A percentile compares a stretch with the other conserved stretches of the same genome.
These are phyloP conservation scores for Hymenopus coronatus DNA, from an alignment of 2,888 invertebrate species.

Conservation along the genomic window DNA sequence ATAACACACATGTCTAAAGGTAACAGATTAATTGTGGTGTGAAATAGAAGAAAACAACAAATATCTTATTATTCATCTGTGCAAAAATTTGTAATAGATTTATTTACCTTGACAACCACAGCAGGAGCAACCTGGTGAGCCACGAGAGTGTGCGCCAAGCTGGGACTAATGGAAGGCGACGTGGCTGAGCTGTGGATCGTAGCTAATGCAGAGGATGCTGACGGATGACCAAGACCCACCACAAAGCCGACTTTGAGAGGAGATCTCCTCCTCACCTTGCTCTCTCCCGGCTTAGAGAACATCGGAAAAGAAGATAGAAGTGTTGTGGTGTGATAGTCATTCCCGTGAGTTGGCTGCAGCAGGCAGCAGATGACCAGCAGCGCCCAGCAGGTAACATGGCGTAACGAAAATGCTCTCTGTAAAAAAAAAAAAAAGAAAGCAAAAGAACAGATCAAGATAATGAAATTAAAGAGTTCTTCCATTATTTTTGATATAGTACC, in stretches of 20 bases:
- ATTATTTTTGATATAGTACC: too few relatives aligned
- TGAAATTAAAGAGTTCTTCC: too few relatives aligned
- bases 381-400: neutral
- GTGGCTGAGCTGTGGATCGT: neutral
- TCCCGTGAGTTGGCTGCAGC: neutral
- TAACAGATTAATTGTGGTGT: too few relatives aligned
- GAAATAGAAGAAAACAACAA: too few relatives aligned
- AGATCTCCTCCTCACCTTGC: neutral
- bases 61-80: too few relatives aligned
- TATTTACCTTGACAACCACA: neutral
- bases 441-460: too few relatives aligned
- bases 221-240: neutral
- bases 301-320: neutral
- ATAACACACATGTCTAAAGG: too few relatives aligned
- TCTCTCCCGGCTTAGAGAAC: neutral
- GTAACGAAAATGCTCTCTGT: neutral
- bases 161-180: neutral
- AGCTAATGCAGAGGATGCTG: neutral
- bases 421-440: neutral
- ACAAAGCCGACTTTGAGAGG: constrained; percentile 6
- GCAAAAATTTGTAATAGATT: too few relatives aligned
- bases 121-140: neutral
- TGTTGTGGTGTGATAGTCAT: neutral
- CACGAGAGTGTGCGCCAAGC: neutral
- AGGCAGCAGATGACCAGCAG: neutral